Base-by-base conservation (phyloP, 2,797 vertebrate species). In the Alouatta caraya region DNA sequence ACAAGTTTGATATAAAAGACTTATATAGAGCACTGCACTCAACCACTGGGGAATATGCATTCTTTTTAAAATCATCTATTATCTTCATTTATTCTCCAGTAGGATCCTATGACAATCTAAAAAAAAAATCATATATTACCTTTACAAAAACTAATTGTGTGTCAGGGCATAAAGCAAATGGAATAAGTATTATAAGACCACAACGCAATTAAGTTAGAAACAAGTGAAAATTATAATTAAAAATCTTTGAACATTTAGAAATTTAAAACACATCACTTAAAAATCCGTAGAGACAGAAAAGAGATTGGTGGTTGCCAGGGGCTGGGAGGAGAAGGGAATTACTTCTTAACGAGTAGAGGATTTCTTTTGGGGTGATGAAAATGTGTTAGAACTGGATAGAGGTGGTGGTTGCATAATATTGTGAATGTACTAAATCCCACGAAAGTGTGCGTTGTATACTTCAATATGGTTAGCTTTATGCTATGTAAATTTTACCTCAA, bases 141-240 rank as follows among this genome's bases (percentile, higher is more conserved):
- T 28, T 92, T 88, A 42, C 19, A 70, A 79, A 92, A 48, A 33
- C 15, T 7, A 28, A 22, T 48, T 48, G 67, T 61, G n/a, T 72
- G 59, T 84, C 26, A 72, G 44, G 75, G 39, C 46, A 64, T 21
- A 64, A 89, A 87, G 37, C 39, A 89, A 94, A 70, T 73, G 90
- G 64, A 83, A 39, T 73, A 64, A 2, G 48, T 82, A 48, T 70
- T 42, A 64, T 37, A 90, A 92, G 55, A 92, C 19, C 37, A 52
- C 30, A 96, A 55, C 30, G 81, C 12, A 64, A 82, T 61, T 70
- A 94, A 87, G 48, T 85, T 88, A 78, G 70, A 93, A 93, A 79
- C 46, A n/a, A 92, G 79, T 82, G 73, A 89, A 91, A 90, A 57
- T 39, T 42, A 24, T 46, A 59, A 50, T 5, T 80, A 76, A 82